These are phyloP conservation scores for Hemitrygon akajei DNA, from an alignment of 2,797 vertebrate genomes.

Conservation along the genomic window DNA sequence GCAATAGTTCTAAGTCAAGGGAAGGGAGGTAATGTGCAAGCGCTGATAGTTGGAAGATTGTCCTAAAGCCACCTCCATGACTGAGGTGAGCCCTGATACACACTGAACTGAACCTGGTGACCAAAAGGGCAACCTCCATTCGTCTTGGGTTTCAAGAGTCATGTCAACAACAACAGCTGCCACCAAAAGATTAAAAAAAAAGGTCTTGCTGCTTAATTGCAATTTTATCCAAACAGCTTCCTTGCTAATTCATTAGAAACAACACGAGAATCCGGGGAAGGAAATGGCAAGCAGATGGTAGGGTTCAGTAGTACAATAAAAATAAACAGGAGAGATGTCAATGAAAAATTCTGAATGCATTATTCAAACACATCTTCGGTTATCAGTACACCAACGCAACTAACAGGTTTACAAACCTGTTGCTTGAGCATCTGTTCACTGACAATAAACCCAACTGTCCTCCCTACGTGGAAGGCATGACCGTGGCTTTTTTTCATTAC, in stretches of 20 bases:
- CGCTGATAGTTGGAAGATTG: not conserved
- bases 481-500: too few species aligned
- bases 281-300: not conserved
- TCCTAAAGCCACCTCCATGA: not conserved
- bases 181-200: not conserved
- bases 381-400: not conserved
- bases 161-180: not conserved
- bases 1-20: too few species aligned
- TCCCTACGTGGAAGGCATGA: not conserved
- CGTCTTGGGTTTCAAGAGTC: not conserved
- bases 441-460: not conserved
- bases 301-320: not conserved
- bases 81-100: not conserved
- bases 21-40: not conserved
- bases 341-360: not conserved
- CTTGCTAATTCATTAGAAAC: not conserved
- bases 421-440: too few species aligned
- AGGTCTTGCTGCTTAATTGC: not conserved
- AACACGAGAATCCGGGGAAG: not conserved
- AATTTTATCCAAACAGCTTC: not conserved
- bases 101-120: not conserved
- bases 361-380: not conserved
- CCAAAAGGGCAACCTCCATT: not conserved
- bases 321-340: not conserved
- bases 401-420: too few species aligned